Conservation (phyloP, 2,113 vertebrate genomes). For the Tympanuchus pallidicinctus region DNA sequence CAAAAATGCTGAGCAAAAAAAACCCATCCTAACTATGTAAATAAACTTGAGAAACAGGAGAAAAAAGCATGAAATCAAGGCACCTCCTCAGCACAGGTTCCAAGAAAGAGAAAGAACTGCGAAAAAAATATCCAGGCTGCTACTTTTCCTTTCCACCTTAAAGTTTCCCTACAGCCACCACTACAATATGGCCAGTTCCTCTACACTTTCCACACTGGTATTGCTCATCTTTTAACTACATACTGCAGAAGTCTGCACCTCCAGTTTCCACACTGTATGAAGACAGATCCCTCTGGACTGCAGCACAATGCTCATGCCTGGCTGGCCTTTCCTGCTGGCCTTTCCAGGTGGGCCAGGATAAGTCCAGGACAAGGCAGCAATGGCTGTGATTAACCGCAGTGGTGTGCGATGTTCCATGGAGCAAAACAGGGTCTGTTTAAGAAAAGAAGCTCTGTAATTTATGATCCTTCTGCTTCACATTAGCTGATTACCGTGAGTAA, state of each 20-base stretch:
- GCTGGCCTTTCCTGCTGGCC: not conserved
- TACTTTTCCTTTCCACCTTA: not conserved
- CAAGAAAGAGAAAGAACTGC: not conserved
- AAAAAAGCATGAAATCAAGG: not conserved
- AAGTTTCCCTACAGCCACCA: not conserved
- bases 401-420: not conserved
- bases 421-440: not conserved
- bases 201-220: accelerated
- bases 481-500: not conserved
- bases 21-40: not conserved
- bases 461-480: not conserved
- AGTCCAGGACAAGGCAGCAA: too few species aligned
- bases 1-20: not conserved
- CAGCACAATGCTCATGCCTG: accelerated
- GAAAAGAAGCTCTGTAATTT: not conserved
- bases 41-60: not conserved
- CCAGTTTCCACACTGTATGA: not conserved
- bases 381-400: not conserved
- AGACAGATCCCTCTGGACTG: accelerated
- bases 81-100: not conserved
- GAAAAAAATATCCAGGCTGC: accelerated
- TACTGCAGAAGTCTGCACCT: not conserved
- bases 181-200: not conserved
- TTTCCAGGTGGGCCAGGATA: not conserved
- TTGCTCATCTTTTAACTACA: not conserved